phyloP scores from a whole-genome alignment of 2,797 vertebrate genomes.

The Tachyglossus aculeatus region DNA sequence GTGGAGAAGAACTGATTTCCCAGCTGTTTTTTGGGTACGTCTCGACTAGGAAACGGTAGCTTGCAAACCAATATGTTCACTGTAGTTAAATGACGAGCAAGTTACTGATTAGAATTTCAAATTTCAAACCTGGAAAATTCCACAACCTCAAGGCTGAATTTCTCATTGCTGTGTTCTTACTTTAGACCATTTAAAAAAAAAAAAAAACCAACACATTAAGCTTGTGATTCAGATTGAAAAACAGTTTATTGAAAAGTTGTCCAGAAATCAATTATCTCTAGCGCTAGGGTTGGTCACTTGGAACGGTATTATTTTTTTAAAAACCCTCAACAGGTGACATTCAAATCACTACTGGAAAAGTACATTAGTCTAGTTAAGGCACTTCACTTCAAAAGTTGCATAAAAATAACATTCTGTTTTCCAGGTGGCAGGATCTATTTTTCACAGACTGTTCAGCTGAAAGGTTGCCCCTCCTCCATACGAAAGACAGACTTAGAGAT shows the following conservation, averaged over 20 bases:
- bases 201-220: conserved; percentile 48
- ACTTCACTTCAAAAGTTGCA: conserved; percentile 69
- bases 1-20: too few relatives aligned
- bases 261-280: conserved; percentile 57
- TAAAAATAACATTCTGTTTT: conserved; percentile 52
- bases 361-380: conserved; percentile 73
- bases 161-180: too few relatives aligned
- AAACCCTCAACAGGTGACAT: conserved; percentile 56
- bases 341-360: conserved; percentile 58
- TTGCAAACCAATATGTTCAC: conserved; percentile 5
- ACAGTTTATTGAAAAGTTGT: conserved; percentile 73
- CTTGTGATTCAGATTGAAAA: conserved; percentile 52
- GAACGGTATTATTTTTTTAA: conserved; percentile 50
- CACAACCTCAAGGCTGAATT: too few relatives aligned
- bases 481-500: conserved; percentile 17
- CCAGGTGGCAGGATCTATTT: conserved; percentile 27
- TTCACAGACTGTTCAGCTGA: conserved; percentile 25
- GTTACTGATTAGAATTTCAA: conserved; percentile 5
- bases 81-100: background rate
- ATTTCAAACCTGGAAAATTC: conserved; percentile 15
- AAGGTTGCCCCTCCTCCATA: conserved; percentile 3
- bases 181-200: background rate
- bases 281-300: conserved; percentile 52
- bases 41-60: too few relatives aligned
- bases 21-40: too few relatives aligned